Percentiles rank a stretch among this genome's conserved stretches.
These are phyloP conservation scores for Magallana gigas DNA, from an alignment of 1,140 invertebrate species.

Conservation along the genomic window DNA sequence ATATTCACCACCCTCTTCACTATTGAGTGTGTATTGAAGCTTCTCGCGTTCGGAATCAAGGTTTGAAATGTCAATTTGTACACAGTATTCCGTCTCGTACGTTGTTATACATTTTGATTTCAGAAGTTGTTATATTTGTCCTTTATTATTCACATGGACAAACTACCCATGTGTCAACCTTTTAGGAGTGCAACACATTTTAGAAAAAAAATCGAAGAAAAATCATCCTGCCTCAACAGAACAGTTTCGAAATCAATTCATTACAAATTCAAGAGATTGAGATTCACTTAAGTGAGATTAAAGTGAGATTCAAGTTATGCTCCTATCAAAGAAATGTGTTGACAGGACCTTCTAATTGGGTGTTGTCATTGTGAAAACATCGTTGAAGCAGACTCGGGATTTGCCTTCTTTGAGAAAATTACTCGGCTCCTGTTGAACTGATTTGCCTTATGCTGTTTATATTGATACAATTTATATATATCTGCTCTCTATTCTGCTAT, in stretches of 20 bases:
- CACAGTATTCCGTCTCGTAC: conserved; percentile 27
- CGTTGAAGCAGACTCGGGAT: conserved; percentile 19
- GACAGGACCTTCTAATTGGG: conserved; percentile 25
- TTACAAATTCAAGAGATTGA: conserved; percentile 9
- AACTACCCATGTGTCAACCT: conserved; percentile 16
- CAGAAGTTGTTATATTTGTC: conserved; percentile 5
- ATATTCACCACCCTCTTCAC: conserved; percentile 97
- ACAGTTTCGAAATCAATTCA: not conserved
- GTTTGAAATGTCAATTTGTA: conserved; percentile 80
- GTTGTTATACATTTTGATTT: conserved; percentile 37
- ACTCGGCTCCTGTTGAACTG: too few species aligned
- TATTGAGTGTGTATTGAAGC: conserved; percentile 97
- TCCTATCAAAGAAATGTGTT: conserved; percentile 28
- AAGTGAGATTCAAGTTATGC: not conserved
- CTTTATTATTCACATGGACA: conserved; percentile 19
- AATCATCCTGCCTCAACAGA: not conserved
- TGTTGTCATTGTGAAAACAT: conserved; percentile 38
- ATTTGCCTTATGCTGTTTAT: not conserved
- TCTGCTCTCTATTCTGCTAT: not conserved
- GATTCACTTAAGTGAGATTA: not conserved
- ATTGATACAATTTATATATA: not conserved
- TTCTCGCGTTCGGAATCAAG: conserved; percentile 97
- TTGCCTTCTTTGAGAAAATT: conserved; percentile 8
- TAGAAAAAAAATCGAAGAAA: not conserved
- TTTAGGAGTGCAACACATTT: conserved; percentile 29